Conservation (phyloP, 2,113 vertebrate species). For the Prolemur simus region DNA sequence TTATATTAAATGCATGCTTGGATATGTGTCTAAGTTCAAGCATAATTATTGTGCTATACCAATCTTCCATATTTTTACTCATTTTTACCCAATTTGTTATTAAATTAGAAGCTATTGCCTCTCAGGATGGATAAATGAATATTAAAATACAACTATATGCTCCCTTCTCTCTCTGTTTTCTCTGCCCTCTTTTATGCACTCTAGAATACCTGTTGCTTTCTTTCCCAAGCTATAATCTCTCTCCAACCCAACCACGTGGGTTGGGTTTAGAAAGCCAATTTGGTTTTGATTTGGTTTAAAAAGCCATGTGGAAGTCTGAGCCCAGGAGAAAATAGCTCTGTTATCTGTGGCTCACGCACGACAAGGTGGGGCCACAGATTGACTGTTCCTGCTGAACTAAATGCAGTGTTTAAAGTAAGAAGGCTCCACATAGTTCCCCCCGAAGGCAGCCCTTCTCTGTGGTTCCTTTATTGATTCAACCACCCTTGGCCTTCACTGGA, state of each 20-base stretch:
- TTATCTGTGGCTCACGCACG: too few relatives aligned
- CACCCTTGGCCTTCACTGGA: background rate
- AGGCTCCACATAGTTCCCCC: background rate
- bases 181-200: background rate
- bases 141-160: background rate
- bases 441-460: accelerated
- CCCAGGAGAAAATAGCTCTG: accelerated
- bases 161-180: background rate
- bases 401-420: too few relatives aligned
- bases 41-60: background rate
- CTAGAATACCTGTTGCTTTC: background rate
- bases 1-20: background rate
- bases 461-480: background rate
- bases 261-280: background rate
- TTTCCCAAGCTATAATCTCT: background rate
- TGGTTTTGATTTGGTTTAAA: too few relatives aligned
- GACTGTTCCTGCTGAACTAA: background rate
- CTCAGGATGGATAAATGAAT: background rate
- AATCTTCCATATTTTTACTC: background rate
- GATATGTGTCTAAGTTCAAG: background rate
- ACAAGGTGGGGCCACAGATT: accelerated
- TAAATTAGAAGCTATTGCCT: background rate
- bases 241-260: background rate
- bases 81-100: background rate
- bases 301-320: accelerated